Base-by-base conservation (phyloP, 2,113 vertebrate genomes). In the Desmodus rotundus region DNA sequence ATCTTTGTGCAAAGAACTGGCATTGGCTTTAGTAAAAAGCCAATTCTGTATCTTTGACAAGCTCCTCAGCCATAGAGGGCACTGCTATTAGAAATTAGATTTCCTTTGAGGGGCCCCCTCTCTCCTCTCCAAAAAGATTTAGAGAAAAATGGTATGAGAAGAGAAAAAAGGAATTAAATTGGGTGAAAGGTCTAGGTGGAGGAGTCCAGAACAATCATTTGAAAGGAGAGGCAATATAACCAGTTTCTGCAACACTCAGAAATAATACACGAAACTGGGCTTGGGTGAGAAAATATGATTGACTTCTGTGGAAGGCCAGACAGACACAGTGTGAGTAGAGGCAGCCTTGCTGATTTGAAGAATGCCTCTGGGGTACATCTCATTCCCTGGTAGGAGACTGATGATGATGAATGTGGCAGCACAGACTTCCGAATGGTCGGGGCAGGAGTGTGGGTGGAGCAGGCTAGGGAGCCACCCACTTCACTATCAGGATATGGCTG, bases 171-270 rank as follows among this genome's bases (percentile, higher is more conserved):
- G 19, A 67, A 41, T 12, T 52, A 56, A 50, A 56, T 16, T 3
- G 38, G 20, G 3, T 82, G 31, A 78, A 41, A 74, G 63, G 31
- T 83, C 65, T 65, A 16, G 38, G 16, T 2, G 9, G 31, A 56
- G 54, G 41, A 38, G 8, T 22, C 20, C 1, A 7, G 52, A 15
- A 54, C 11, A 61, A 14, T 15, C 36, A 28, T 3, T 24, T 41
- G 43, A 89, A 95, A 92, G 70, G 20, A 88, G 92, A 84, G 68
- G 31, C 50, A 67, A 31, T 54, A 24, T 76, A 61, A 58, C 10
- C 56, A 41, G 15, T 68, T 81, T 65, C 36, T 9, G 3, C 50
- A 84, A 47, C 28, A 68, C 38, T 31, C 50, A 11, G 74, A 73
- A 36, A 89, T 19, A 33, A 50, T 33, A 6, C 24, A 14, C 65